Base-by-base conservation (phyloP, 2,797 vertebrate species). In the Malacoraja senta region DNA sequence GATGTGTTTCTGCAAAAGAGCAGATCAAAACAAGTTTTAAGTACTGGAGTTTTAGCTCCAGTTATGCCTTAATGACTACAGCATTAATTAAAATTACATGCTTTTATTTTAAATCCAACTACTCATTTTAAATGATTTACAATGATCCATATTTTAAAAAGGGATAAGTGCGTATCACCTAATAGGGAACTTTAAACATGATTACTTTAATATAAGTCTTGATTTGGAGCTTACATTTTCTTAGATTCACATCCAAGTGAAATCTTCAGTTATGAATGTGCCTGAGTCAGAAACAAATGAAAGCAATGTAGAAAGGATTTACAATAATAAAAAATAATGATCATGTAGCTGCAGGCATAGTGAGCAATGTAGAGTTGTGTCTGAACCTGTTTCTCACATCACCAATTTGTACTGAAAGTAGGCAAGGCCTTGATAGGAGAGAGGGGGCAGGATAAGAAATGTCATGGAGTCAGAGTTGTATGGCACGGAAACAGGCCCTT, bases 391-490 rank as follows among this genome's bases (percentile, higher is more conserved):
- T 92, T 44, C 38, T 88, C 84, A 53, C 35, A 76, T 92, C 71
- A 53, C 71, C 72, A 74, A 92, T 92, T 92, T 92, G 68, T 44
- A 72, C 38, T 44, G 35, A 26, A 35, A 91, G 38, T 53, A 7
- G 44, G 90, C 68, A 92, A 72, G 35, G 38, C 94, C 93, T 80
- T 94, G 91, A 53, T 94, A 93, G 93, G 53, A 91, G 93, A 76
- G 91, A 79, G 35, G 29, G 93, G 83, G 92, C 72, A 92, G 35
- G 94, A 86, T 80, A 94, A 63, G 93, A 35, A 94, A 95, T 53
- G 4, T 53, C 44, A 53, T 53, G 44, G 44, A 53, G 44, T 53
- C 44, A 53, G 44, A 53, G 44, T 53, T 53, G 44, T 53, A 53
- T 4, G 3, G 44, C 44, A 53, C 44, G 44, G 4, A 53, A 53